These are phyloP conservation scores for Anomalospiza imberbis DNA, from an alignment of 2,797 vertebrate species.

Conservation along the genomic window DNA sequence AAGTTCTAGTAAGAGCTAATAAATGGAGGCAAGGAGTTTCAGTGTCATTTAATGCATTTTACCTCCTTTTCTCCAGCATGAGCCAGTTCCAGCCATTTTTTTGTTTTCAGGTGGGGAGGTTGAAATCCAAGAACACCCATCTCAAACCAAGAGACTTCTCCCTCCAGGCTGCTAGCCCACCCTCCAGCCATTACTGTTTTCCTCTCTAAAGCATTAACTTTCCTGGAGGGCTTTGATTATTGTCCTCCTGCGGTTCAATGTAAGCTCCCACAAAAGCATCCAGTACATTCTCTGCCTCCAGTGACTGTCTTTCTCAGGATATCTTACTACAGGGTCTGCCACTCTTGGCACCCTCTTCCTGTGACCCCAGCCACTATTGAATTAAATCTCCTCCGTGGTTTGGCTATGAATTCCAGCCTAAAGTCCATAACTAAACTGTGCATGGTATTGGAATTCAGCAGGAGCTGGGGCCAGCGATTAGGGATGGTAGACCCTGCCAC, in stretches of 20 bases:
- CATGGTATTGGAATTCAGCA: constrained; percentile 48
- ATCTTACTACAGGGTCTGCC: constrained; percentile 60
- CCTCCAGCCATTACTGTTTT: not conserved
- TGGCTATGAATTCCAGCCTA: constrained; percentile 36
- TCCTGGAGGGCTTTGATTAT: constrained; percentile 11
- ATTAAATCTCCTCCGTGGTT: constrained; percentile 37
- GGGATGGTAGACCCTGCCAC: constrained; percentile 58
- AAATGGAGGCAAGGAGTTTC: not conserved
- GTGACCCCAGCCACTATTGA: constrained; percentile 37
- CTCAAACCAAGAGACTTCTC: not conserved
- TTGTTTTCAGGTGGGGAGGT: not conserved
- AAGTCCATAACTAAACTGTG: constrained; percentile 68
- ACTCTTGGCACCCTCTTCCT: constrained; percentile 26
- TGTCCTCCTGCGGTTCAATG: not conserved
- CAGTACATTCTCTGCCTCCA: constrained; percentile 2
- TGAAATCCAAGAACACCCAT: not conserved
- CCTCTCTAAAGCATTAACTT: not conserved
- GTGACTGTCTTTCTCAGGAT: constrained; percentile 47
- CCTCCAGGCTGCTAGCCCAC: not conserved
- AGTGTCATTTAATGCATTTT: not conserved
- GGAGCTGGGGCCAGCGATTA: constrained; percentile 47
- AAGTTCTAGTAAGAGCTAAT: not conserved
- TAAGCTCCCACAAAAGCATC: constrained; percentile 13
- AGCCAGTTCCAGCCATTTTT: not conserved
- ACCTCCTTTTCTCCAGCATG: not conserved